These are phyloP conservation scores for Drosophila parthenogenetica DNA, from an alignment of 2,888 invertebrate genomes.

Conservation along the genomic window DNA sequence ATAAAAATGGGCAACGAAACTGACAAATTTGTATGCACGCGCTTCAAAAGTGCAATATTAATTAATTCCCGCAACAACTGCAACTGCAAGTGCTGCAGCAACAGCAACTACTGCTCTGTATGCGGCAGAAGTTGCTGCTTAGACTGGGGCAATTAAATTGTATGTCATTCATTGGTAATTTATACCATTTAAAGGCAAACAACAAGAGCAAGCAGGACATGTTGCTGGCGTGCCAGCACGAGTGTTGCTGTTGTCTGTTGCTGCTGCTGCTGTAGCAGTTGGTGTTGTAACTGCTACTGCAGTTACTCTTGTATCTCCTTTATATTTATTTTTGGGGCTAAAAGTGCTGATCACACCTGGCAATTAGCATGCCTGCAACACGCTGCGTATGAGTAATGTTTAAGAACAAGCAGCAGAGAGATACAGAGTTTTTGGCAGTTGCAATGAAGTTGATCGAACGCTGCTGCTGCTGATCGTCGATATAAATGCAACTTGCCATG, in stretches of 20 bases:
- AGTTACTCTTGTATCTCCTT: not conserved
- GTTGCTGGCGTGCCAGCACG: constrained; percentile 26
- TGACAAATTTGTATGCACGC: constrained; percentile 84
- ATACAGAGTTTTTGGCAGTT: constrained; percentile 39
- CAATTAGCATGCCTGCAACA: constrained; percentile 66
- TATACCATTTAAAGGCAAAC: constrained; percentile 83
- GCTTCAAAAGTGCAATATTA: constrained; percentile 82
- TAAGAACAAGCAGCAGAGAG: not conserved
- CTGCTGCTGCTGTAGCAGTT: constrained; percentile 1
- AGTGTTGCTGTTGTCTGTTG: not conserved
- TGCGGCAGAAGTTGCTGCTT: constrained; percentile 66
- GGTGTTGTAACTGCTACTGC: not conserved
- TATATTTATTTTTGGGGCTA: constrained; percentile 21
- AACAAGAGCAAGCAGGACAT: constrained; percentile 36
- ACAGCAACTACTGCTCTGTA: constrained; percentile 56
- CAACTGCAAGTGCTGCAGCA: constrained; percentile 33
- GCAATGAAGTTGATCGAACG: constrained; percentile 62
- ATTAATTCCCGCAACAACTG: constrained; percentile 80
- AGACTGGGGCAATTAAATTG: constrained; percentile 83
- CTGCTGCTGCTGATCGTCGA: constrained; percentile 76
- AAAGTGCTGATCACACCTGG: constrained; percentile 47
- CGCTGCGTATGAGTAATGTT: constrained; percentile 56
- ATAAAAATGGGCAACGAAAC: constrained; percentile 64
- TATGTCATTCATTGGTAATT: constrained; percentile 85
- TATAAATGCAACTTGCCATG: constrained; percentile 85